A percentile compares a stretch with the other conserved stretches of the same genome.
Evolutionary conservation across 2,888 invertebrate genomes (phyloP).

Genomic region (Bombyx huttoni): DNA sequence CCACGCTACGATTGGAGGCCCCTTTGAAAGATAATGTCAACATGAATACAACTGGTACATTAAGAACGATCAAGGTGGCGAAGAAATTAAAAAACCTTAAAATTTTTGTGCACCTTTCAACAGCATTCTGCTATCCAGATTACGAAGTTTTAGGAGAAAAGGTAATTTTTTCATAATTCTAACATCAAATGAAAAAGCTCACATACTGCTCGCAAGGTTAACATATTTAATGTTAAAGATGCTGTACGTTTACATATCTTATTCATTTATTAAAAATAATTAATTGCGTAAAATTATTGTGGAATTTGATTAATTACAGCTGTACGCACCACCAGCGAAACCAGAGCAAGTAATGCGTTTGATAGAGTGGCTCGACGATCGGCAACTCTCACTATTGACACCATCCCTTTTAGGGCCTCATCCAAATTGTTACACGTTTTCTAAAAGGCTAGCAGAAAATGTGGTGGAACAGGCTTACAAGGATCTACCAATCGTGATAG

Average conservation of each 20-base stretch:
- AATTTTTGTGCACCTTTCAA: constrained; percentile 89
- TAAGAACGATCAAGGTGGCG: constrained; percentile 81
- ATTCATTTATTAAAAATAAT: neutral
- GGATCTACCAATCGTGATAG: constrained; percentile 85
- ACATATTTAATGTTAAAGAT: neutral
- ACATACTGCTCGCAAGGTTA: neutral
- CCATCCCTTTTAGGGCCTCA: constrained; percentile 80
- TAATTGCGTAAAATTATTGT: neutral
- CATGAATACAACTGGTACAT: constrained; percentile 93
- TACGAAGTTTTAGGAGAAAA: constrained; percentile 62
- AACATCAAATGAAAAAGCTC: neutral
- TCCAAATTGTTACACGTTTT: constrained; percentile 96
- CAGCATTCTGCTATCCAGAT: constrained; percentile 97
- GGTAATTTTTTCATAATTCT: constrained; percentile 19
- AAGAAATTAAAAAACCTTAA: constrained; percentile 81
- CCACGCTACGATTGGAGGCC: constrained; percentile 91
- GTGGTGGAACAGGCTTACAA: constrained; percentile 82
- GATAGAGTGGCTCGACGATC: constrained; percentile 79
- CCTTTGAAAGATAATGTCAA: constrained; percentile 87
- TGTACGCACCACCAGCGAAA: constrained; percentile 78
- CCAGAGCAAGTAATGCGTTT: constrained; percentile 81
- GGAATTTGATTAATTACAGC: constrained; percentile 38
- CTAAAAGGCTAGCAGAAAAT: constrained; percentile 91
- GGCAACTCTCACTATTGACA: constrained; percentile 75
- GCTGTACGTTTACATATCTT: neutral